A percentile compares a stretch with the other conserved stretches of the same genome.
Conservation (phyloP, 92 coral and sea anemone genomes). For the Montipora capitata region DNA sequence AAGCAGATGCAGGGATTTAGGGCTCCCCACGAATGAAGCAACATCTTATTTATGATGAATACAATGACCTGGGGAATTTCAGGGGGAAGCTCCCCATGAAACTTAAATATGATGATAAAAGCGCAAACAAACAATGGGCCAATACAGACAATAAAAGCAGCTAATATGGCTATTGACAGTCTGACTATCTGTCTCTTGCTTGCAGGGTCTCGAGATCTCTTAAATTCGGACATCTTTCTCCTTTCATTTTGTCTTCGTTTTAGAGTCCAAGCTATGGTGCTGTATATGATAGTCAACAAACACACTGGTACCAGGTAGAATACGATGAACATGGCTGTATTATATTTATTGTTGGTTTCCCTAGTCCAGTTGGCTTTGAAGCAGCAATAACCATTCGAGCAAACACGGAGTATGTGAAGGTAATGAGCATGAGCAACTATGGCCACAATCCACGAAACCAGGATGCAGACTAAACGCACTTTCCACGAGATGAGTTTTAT, state of each 20-base stretch:
- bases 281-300: neutral
- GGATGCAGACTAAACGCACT: conserved; percentile 5
- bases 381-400: neutral
- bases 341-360: neutral
- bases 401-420: neutral
- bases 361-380: neutral
- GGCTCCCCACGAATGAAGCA: conserved; percentile 28
- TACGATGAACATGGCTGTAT: neutral
- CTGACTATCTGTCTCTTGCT: neutral
- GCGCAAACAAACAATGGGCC: neutral
- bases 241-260: too few species aligned
- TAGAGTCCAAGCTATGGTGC: too few species aligned
- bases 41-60: neutral
- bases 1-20: conserved; percentile 34
- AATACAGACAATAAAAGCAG: conserved; percentile 1
- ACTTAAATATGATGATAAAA: neutral
- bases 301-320: neutral
- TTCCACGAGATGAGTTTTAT: conserved; percentile 10
- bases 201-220: too few species aligned
- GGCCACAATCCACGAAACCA: conserved; percentile 24
- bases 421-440: conserved; percentile 19
- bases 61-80: neutral
- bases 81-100: neutral
- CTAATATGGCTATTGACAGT: conserved; percentile 10
- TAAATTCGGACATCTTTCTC: too few species aligned